Evolutionary conservation across 2,888 invertebrate species (phyloP).

Genomic region (Phengaris alcon): DNA sequence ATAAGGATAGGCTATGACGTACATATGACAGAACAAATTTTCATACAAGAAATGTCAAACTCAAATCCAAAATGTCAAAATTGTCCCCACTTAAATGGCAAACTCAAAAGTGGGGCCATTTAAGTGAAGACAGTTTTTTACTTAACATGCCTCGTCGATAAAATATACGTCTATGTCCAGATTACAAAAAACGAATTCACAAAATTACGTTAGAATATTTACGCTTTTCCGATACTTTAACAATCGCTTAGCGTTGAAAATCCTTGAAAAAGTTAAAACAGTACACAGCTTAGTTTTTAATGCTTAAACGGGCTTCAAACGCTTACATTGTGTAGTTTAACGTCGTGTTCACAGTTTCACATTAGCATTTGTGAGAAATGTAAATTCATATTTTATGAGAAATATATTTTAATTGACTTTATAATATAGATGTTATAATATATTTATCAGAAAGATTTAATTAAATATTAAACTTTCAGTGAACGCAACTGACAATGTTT

Average conservation of each 20-base stretch:
- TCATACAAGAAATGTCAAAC: no score
- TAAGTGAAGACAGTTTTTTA: no score
- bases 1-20: no score
- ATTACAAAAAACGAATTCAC: background rate
- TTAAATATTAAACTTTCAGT: background rate
- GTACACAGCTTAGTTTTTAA: background rate
- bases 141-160: no score
- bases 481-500: background rate
- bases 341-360: background rate
- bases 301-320: constrained; percentile 1
- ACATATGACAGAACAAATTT: no score
- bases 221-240: constrained; percentile 12
- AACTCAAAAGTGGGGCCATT: no score
- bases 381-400: no score
- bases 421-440: background rate
- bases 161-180: background rate
- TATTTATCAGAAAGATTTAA: background rate
- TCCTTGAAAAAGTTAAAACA: constrained; percentile 2
- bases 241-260: background rate
- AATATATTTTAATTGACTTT: no score
- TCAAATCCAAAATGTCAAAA: no score
- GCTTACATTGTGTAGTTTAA: background rate
- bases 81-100: no score
- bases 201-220: background rate
- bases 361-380: background rate